Base-by-base conservation (phyloP, 2,888 invertebrate genomes). In the Ophion ventricosus region DNA sequence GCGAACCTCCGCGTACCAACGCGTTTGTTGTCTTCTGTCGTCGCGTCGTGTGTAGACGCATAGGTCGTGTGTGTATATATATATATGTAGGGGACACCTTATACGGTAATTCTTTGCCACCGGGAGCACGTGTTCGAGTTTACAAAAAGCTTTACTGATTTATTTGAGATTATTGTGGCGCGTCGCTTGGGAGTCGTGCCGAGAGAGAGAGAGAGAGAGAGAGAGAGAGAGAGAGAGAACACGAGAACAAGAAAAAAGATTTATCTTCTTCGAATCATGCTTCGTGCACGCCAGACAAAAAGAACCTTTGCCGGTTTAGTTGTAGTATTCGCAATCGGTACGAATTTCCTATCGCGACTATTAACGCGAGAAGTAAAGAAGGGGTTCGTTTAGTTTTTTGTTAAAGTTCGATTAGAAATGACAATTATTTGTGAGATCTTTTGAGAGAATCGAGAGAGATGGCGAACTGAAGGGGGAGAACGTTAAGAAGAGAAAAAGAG, bases 91-190 rank as follows among this genome's bases (percentile, higher is more conserved):
- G 14, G 23, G 43, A 69, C 25, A 54, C 63, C 64, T 75, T 64
- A 64, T 64, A 75, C 29, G 74, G 40, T 25, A 8, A 57, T 76
- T 66, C 75, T 29, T 64, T 40, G 54, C 29, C 54, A 35, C 56
- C 25, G 35, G 11, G 66, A 49, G 75, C 66, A 66, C 75, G 61
- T 25, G 64, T 56, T 49, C 43, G 56, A 25, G 56, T 66, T 57
- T 76, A 26, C 56, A 66, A 66, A 25, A 54, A 26, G 73, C 29
- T 74, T 74, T 43, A 61, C 54, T 11, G 35, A 56, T 57, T 23
- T 49, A n/a, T 77, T 59, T 59, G 40, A 20, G 23, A 72, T 57
- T 26, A 25, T 67, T 8, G 20, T 56, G 20, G 26, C 26, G n/a
- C n/a, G n/a, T 70, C 29, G 26, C 20, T 56, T 14, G 67, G 35